These are phyloP conservation scores for Sebastes glaucus DNA, from an alignment of 2,797 vertebrate genomes.

Conservation along the genomic window DNA sequence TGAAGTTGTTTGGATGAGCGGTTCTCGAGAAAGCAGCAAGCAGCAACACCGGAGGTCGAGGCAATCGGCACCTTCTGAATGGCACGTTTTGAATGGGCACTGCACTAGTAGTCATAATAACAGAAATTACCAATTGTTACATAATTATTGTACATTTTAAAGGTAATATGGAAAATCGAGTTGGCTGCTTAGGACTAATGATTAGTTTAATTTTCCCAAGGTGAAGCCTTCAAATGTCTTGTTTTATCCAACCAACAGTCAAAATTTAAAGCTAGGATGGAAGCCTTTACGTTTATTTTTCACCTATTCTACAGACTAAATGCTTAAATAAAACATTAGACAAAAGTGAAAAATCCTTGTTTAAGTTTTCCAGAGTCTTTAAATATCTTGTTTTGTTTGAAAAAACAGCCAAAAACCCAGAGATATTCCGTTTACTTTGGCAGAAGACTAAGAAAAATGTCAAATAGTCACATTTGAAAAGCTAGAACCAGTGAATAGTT, in stretches of 20 bases:
- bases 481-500: neutral
- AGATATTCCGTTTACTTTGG: neutral
- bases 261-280: neutral
- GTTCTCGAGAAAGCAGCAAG: no score
- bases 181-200: neutral
- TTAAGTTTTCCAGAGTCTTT: neutral
- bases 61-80: no score
- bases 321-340: neutral
- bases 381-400: neutral
- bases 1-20: no score
- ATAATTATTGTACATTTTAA: neutral
- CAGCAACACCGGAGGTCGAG: no score
- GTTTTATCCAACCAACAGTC: neutral
- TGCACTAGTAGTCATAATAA: no score
- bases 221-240: neutral
- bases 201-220: no score
- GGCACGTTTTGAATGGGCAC: no score
- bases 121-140: neutral
- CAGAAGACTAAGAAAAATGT: neutral
- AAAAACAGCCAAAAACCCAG: neutral
- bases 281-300: neutral
- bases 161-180: neutral
- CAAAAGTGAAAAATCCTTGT: neutral
- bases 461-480: neutral
- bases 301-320: neutral